Base-by-base conservation (phyloP, 2,888 invertebrate species). In the Sminthurides aquaticus region DNA sequence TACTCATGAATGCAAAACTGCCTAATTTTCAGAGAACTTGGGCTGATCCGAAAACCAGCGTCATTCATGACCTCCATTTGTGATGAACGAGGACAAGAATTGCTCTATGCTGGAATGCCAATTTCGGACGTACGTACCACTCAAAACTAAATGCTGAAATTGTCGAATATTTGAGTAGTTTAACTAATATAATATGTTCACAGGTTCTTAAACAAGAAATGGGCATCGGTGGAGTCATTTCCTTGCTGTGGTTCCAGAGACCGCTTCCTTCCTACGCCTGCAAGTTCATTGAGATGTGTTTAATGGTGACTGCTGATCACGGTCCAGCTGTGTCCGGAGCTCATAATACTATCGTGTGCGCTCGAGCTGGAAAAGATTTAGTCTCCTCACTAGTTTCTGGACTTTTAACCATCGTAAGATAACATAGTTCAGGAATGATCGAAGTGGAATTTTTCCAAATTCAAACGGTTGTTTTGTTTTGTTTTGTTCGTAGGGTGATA, bases 21-120 rank as follows among this genome's bases (percentile, higher is more conserved):
- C 22, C 76, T 29, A n/a, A 52, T 59, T 66, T 64, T 64, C 60
- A 79, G 89, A 85, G 98, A 99, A 81, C 82, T 99, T 67, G 99
- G 99, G 18, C 82, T 99, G 8, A 99, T 99, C 77, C 86, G 99
- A 48, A 99, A 99, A 78, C 99, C 99, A 49, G 98, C 99, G 0
- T 96, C 96, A 1, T 99, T 99, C 81, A 98, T 99, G 90, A 97
- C 98, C 24, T 94, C 94, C 20, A 99, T 99, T 76, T 98, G 98
- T 78, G 99, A 99, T 80, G 99, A 99, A 81, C 84, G 99, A 71
- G 99, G 99, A 11, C 95, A 97, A 78, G 98, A 98, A 80, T 81
- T 98, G 67, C 83, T 92, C 64, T 99, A 99, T 81, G 97, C 97
- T 71, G 99, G 99, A 48, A 92, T 95, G 80, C 86, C 86, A 18